These are phyloP conservation scores for Lampris megalopsis DNA, from an alignment of 2,113 vertebrate genomes.

Conservation along the genomic window DNA sequence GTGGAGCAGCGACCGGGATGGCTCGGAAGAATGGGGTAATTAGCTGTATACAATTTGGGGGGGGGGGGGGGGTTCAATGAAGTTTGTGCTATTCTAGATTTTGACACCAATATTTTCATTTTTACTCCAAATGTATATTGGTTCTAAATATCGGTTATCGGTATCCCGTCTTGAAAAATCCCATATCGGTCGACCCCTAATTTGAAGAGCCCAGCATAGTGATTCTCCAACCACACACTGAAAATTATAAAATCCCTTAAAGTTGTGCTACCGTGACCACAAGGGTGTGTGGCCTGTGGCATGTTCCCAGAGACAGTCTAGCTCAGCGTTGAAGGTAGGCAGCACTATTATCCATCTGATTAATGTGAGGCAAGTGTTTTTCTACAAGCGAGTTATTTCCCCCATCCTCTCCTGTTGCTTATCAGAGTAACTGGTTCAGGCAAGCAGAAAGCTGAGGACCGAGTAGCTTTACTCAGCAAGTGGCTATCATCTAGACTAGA, in stretches of 20 bases:
- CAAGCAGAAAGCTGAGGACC: background rate
- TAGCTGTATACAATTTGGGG: too few species aligned
- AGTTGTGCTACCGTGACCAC: background rate
- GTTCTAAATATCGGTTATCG: too few species aligned
- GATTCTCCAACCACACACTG: background rate
- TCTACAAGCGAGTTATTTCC: background rate
- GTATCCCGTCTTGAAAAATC: too few species aligned
- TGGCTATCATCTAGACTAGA: background rate
- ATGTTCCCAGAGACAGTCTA: background rate
- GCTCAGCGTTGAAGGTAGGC: background rate
- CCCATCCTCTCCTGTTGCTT: background rate
- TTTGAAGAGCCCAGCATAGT: too few species aligned
- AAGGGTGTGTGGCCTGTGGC: background rate
- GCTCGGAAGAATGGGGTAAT: too few species aligned
- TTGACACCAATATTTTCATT: too few species aligned
- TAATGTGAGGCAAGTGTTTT: background rate
- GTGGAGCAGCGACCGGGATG: too few species aligned
- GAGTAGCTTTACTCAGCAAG: background rate
- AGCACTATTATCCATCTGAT: background rate
- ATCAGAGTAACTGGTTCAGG: conserved; percentile 2
- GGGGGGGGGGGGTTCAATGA: too few species aligned
- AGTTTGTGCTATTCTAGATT: too few species aligned
- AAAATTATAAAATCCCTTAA: background rate
- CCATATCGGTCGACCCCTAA: too few species aligned
- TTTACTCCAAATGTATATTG: too few species aligned